phyloP scores from a whole-genome alignment of 2,797 vertebrate species.

The Danio albolineatus region DNA sequence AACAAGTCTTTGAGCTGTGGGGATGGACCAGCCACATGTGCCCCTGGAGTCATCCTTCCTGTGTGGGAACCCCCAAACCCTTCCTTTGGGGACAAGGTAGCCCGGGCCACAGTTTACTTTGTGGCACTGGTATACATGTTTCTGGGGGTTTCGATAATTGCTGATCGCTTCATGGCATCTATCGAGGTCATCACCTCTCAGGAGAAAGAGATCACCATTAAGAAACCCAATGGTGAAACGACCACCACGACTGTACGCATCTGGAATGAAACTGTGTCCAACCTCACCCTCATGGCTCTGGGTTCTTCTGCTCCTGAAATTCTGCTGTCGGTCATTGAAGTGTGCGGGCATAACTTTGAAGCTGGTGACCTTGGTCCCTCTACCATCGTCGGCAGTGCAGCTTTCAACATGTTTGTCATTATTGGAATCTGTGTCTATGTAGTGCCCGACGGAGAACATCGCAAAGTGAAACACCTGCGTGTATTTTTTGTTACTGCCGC shows the following conservation, averaged over 20 bases:
- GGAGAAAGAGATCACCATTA: slow-evolving; percentile 98
- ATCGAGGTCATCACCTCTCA: slow-evolving; percentile 99
- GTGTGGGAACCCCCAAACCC: slow-evolving; percentile 96
- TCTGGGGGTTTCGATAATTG: slow-evolving; percentile 97
- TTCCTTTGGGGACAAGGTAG: slow-evolving; percentile 96
- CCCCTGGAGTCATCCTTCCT: slow-evolving; percentile 89
- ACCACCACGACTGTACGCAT: slow-evolving; percentile 95
- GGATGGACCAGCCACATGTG: slow-evolving; percentile 81
- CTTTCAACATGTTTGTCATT: slow-evolving; percentile 99
- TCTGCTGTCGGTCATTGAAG: slow-evolving; percentile 95
- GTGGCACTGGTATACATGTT: slow-evolving; percentile 99
- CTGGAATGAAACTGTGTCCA: slow-evolving; percentile 99
- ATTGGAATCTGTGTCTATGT: slow-evolving; percentile 96
- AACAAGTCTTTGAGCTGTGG: slow-evolving; percentile 79
- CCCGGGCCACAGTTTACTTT: slow-evolving; percentile 96
- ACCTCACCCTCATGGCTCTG: slow-evolving; percentile 96
- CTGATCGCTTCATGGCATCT: slow-evolving; percentile 98
- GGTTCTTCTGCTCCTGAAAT: slow-evolving; percentile 98
- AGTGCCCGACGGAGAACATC: slow-evolving; percentile 94
- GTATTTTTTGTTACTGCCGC: slow-evolving; percentile 97
- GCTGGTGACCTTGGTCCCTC: slow-evolving; percentile 92
- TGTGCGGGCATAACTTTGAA: slow-evolving; percentile 90
- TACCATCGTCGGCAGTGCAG: slow-evolving; percentile 97
- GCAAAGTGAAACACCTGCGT: slow-evolving; percentile 95
- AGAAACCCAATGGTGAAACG: slow-evolving; percentile 97